These are phyloP conservation scores for Eupithecia abbreviata DNA, from an alignment of 2,888 invertebrate species.

Conservation along the genomic window DNA sequence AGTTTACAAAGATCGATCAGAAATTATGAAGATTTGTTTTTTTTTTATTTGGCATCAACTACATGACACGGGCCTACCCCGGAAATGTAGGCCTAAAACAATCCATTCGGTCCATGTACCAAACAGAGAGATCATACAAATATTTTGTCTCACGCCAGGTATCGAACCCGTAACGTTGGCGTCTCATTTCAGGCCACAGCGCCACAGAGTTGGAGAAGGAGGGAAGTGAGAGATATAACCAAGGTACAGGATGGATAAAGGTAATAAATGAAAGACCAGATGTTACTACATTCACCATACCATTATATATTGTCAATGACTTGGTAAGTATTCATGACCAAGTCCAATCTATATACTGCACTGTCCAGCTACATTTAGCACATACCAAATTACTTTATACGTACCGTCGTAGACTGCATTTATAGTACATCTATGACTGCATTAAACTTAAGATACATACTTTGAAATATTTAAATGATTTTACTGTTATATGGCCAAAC, in stretches of 20 bases:
- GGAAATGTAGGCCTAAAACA: neutral
- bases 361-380: slow-evolving; percentile 30
- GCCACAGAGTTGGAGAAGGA: neutral
- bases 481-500: slow-evolving; percentile 35
- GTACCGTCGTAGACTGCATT: slow-evolving; percentile 21
- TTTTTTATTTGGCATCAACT: no score
- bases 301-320: slow-evolving; percentile 78
- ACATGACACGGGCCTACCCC: no score
- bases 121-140: neutral
- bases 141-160: neutral
- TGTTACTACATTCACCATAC: slow-evolving; percentile 70
- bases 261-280: slow-evolving; percentile 41
- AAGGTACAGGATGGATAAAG: neutral
- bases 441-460: slow-evolving; percentile 24
- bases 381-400: slow-evolving; percentile 22
- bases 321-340: slow-evolving; percentile 53
- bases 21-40: neutral
- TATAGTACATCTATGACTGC: neutral
- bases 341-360: slow-evolving; percentile 24
- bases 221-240: neutral
- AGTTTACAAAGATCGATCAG: neutral
- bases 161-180: neutral
- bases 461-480: slow-evolving; percentile 37
- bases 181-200: neutral
- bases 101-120: neutral